Percentiles rank a stretch among this genome's conserved stretches.
phyloP scores from a whole-genome alignment of 2,888 invertebrate species.

The Standfussiana lucernea region DNA sequence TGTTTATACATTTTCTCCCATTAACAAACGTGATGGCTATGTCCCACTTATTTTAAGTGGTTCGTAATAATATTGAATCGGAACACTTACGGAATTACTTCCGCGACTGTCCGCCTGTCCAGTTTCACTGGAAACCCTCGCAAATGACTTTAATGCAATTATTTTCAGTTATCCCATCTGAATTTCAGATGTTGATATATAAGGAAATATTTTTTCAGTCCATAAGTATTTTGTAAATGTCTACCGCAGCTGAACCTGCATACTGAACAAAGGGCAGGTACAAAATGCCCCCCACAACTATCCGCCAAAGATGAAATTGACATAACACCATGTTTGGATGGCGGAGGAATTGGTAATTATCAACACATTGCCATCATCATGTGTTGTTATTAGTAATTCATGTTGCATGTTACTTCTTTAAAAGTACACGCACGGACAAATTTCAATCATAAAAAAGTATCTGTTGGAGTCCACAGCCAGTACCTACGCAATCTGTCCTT shows the following conservation, averaged over 20 bases:
- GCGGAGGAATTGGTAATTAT: too few species aligned
- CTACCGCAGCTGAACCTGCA: too few species aligned
- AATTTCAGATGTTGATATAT: neutral
- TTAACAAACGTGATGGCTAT: slow-evolving; percentile 22
- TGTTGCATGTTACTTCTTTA: neutral
- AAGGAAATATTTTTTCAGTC: neutral
- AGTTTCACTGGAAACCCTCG: neutral
- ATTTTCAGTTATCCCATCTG: neutral
- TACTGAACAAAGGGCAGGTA: too few species aligned
- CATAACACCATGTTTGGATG: neutral
- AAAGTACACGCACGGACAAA: neutral
- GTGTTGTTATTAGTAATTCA: neutral
- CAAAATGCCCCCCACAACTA: slow-evolving; percentile 1
- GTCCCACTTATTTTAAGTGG: slow-evolving; percentile 55
- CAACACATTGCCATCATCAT: too few species aligned
- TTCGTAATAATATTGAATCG: slow-evolving; percentile 34
- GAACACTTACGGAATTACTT: slow-evolving; percentile 55
- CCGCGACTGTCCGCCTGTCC: slow-evolving; percentile 25
- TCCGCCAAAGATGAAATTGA: neutral
- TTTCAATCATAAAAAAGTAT: neutral
- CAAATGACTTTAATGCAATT: slow-evolving; percentile 25
- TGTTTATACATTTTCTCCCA: slow-evolving; percentile 8
- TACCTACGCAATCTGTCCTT: neutral
- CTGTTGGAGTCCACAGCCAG: neutral
- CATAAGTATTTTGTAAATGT: neutral